Conservation (phyloP, 2,113 vertebrate genomes). For the Eulemur macaco region DNA sequence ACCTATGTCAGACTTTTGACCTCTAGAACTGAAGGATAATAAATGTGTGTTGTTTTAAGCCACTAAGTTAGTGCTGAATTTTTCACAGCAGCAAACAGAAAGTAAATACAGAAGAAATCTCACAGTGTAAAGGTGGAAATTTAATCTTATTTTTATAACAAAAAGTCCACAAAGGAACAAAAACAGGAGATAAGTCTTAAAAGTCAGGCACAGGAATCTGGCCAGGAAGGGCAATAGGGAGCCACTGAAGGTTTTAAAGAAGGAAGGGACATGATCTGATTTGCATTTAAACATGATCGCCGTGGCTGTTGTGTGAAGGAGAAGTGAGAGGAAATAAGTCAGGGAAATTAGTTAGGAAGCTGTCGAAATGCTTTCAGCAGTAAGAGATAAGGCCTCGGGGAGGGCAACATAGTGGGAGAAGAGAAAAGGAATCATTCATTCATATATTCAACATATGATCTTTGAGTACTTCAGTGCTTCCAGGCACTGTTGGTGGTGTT, state of each 20-base stretch:
- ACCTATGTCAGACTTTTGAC: neutral
- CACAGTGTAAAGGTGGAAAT: neutral
- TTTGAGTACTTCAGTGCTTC: neutral
- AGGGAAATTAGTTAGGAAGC: neutral
- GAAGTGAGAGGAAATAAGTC: neutral
- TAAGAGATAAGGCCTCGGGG: neutral
- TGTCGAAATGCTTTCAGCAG: neutral
- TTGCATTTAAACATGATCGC: neutral
- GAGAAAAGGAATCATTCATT: neutral
- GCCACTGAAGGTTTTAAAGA: neutral
- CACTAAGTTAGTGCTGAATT: neutral
- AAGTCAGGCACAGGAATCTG: neutral
- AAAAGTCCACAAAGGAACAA: neutral
- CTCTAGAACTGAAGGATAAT: neutral
- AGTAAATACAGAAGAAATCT: constrained; percentile 12
- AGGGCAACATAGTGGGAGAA: neutral
- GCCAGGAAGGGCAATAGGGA: neutral
- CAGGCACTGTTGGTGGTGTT: neutral
- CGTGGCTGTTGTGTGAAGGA: neutral
- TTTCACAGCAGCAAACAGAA: neutral
- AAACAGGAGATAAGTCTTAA: neutral
- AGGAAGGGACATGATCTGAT: neutral
- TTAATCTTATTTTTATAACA: neutral
- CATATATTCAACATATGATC: neutral
- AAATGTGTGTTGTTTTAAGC: neutral